Evolutionary conservation across 2,113 vertebrate genomes (phyloP).

Genomic region (Rhombomys opimus): DNA sequence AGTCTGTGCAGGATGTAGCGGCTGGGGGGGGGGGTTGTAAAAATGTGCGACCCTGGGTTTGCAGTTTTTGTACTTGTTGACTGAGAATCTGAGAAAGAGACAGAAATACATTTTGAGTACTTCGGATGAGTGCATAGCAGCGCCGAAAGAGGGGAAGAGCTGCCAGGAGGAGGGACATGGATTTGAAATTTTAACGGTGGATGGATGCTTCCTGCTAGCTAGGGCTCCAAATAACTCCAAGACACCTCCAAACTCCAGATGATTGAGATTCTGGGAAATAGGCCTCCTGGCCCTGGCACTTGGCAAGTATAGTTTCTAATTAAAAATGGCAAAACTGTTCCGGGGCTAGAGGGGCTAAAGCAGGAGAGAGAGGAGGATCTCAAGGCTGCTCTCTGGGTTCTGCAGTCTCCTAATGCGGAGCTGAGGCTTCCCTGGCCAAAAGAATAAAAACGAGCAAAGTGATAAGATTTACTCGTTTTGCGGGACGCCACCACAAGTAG

Average conservation of each 20-base stretch:
- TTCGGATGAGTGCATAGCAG: background rate
- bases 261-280: constrained; percentile 37
- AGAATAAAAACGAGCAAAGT: background rate
- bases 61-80: constrained; percentile 2
- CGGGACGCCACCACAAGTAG: background rate
- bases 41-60: background rate
- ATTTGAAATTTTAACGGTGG: background rate
- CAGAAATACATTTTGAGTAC: background rate
- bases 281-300: constrained; percentile 40
- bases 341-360: background rate
- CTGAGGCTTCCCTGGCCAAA: background rate
- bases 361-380: background rate
- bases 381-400: background rate
- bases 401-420: background rate
- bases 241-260: constrained; percentile 74
- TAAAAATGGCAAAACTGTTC: constrained; percentile 76
- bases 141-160: background rate
- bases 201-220: background rate
- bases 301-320: constrained; percentile 69
- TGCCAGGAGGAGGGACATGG: background rate
- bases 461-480: background rate
- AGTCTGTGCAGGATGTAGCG: background rate
- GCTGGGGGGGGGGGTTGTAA: background rate
- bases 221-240: constrained; percentile 11
- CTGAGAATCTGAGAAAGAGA: background rate